Conservation (phyloP, 2,797 vertebrate species). For the Myotis planiceps region DNA sequence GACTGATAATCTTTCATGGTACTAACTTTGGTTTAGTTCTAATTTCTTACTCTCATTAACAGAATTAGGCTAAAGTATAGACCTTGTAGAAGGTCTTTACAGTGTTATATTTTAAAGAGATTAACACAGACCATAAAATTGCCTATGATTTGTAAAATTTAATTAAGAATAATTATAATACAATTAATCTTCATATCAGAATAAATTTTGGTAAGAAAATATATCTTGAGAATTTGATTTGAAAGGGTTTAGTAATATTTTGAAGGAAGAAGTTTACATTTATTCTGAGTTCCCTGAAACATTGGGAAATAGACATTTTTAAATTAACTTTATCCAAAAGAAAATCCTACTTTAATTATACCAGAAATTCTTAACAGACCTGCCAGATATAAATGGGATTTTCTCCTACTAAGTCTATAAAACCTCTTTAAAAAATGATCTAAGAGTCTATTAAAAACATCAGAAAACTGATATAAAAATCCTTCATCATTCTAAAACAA, state of each 20-base stretch:
- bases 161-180: conserved; percentile 51
- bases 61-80: conserved; percentile 66
- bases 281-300: conserved; percentile 62
- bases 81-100: conserved; percentile 44
- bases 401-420: conserved; percentile 69
- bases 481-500: conserved; percentile 52
- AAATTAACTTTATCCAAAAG: conserved; percentile 75
- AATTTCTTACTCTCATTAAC: conserved; percentile 62
- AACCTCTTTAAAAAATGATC: conserved; percentile 71
- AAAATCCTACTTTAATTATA: conserved; percentile 78
- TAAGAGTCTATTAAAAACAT: conserved; percentile 59
- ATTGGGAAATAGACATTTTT: conserved; percentile 68
- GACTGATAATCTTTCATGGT: conserved; percentile 36
- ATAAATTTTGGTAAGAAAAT: conserved; percentile 51
- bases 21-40: conserved; percentile 64
- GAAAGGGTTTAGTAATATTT: conserved; percentile 70
- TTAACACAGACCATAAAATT: conserved; percentile 55
- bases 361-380: conserved; percentile 70
- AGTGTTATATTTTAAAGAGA: conserved; percentile 64
- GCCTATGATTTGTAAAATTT: conserved; percentile 35
- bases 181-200: conserved; percentile 29
- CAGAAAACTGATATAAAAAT: conserved; percentile 64
- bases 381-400: conserved; percentile 74
- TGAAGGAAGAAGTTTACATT: conserved; percentile 55
- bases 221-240: conserved; percentile 47